phyloP scores from a whole-genome alignment of 1,140 invertebrate species.

The Musca vetustissima region DNA sequence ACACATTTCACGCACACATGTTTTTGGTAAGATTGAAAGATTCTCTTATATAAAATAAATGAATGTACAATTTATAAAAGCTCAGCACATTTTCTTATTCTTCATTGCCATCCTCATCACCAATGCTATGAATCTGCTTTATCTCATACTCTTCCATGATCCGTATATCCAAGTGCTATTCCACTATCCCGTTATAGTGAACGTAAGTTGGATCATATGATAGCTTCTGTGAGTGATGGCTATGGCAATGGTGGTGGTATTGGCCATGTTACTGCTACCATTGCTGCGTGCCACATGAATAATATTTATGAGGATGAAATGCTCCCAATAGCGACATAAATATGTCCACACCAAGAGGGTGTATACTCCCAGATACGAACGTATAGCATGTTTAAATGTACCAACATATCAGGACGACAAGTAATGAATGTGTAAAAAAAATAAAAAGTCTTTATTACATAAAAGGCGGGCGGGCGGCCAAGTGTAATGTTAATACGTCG shows the following conservation, averaged over 20 bases:
- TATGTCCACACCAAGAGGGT: conserved; percentile 46
- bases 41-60: neutral
- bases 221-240: too few species aligned
- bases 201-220: too few species aligned
- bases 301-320: conserved; percentile 56
- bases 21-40: neutral
- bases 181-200: too few species aligned
- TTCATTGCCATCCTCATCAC: neutral
- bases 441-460: neutral
- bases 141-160: too few species aligned
- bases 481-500: too few species aligned
- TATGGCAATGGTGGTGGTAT: too few species aligned
- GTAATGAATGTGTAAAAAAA: neutral
- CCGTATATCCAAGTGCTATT: too few species aligned
- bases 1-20: neutral
- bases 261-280: too few species aligned
- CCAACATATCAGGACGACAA: neutral
- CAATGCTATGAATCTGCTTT: neutral
- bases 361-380: neutral
- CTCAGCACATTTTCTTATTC: conserved; percentile 25
- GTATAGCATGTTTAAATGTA: neutral
- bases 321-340: conserved; percentile 55
- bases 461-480: neutral
- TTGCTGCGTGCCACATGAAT: conserved; percentile 39
- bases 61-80: conserved; percentile 25